These are phyloP conservation scores for Pyrocephalus nanus DNA, from an alignment of 2,797 vertebrate genomes.

Conservation along the genomic window DNA sequence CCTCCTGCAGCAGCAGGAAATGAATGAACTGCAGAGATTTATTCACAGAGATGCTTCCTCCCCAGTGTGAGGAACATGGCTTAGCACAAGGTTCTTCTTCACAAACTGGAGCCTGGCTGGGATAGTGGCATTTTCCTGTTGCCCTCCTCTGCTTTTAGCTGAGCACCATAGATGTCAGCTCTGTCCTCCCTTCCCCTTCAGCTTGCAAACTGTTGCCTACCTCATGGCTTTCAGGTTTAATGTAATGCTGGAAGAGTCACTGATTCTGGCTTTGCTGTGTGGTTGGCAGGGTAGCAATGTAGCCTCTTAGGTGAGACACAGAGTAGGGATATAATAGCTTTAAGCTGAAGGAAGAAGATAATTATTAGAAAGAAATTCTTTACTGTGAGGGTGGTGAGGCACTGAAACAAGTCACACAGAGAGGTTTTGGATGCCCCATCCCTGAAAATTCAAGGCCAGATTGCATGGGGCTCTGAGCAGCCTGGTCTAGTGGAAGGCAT, in stretches of 20 bases:
- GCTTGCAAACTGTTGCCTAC: conserved; percentile 5
- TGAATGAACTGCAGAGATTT: background rate
- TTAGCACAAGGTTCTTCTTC: background rate
- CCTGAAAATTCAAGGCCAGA: background rate
- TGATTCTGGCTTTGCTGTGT: conserved; percentile 21
- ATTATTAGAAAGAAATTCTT: background rate
- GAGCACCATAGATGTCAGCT: background rate
- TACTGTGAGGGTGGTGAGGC: background rate
- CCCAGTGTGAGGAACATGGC: accelerated
- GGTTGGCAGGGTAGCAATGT: background rate
- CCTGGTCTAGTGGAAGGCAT: background rate
- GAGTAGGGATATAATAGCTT: background rate
- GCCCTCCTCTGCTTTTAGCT: background rate
- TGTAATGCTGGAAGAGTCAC: conserved; percentile 17
- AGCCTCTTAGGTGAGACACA: background rate
- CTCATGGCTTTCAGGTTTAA: background rate
- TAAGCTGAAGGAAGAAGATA: background rate
- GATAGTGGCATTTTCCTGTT: background rate
- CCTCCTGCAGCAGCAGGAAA: background rate
- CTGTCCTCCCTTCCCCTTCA: background rate
- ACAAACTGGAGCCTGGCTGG: background rate
- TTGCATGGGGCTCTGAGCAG: background rate
- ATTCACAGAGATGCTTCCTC: background rate
- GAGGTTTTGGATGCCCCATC: background rate
- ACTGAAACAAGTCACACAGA: background rate